Evolutionary conservation across 1,140 invertebrate genomes (phyloP).

Genomic region (Leptonema lineaticorne): DNA sequence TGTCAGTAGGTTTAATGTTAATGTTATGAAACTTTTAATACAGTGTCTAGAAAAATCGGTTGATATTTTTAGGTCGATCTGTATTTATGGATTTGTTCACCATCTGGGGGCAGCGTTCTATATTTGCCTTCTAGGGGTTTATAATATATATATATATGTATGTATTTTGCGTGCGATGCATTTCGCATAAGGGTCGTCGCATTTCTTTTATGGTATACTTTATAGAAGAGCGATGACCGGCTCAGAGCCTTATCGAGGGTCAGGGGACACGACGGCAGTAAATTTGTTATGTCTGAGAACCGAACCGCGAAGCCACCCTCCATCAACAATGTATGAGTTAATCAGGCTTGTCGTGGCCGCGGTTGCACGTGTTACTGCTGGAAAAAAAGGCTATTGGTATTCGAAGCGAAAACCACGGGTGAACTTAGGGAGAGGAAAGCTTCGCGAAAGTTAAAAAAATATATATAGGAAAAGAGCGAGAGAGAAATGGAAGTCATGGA

Average conservation of each 20-base stretch:
- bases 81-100: too few relatives aligned
- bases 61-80: too few relatives aligned
- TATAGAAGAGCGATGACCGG: background rate
- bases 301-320: constrained; percentile 5
- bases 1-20: too few relatives aligned
- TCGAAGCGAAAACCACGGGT: background rate
- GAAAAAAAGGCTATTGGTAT: constrained; percentile 11
- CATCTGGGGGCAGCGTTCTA: too few relatives aligned
- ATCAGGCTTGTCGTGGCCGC: constrained; percentile 18
- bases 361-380: background rate
- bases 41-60: too few relatives aligned
- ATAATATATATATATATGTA: background rate
- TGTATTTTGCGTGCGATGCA: background rate
- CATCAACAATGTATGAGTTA: constrained; percentile 33
- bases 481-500: too few relatives aligned
- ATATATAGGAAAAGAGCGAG: too few relatives aligned
- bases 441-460: too few relatives aligned
- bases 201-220: background rate
- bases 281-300: constrained; percentile 8
- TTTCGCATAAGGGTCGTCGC: background rate
- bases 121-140: too few relatives aligned
- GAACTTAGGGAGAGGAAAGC: background rate
- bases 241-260: background rate
- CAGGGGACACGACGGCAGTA: background rate
- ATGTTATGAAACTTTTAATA: too few relatives aligned